Evolutionary conservation across 2,888 invertebrate genomes (phyloP), one percentile per base, ranked within the genome.

Genomic region (Sesamia inferens): DNA sequence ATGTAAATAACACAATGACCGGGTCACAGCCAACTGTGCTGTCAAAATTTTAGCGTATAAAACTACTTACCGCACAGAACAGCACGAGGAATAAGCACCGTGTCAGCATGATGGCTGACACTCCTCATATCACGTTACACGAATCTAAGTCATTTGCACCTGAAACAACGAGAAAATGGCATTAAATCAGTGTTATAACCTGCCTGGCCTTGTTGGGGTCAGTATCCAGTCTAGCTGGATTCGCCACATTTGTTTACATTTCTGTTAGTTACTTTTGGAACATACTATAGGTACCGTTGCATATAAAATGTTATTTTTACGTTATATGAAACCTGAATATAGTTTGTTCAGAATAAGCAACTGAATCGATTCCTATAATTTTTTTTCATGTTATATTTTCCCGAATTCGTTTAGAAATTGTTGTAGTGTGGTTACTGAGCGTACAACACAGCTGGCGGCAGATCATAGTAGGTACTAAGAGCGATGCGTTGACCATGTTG

Each of bases 51-150:
- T 51, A 19, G 8, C 8, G 51, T 19, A 47, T 4, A 48, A 47
- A 19, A 65, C 10, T 44, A 93, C 95, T 94, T 74, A 95, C 95
- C 89, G 89, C 90, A 75, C 91, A 88, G 58, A 94, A 81, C 68
- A 93, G 83, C 55, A 89, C 86, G 65, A 93, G 83, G 16, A 92
- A 78, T 74, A 93, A 72, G 70, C 88, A 84, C 79, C 90, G 84
- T 76, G 81, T 83, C 87, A 91, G 91, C 95, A 95, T 95, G 54
- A 82, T 91, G 92, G 92, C 91, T 75, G 62, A 68, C 24, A 54
- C 61, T 71, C 84, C 75, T 80, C 85, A 81, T 88, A 76, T 88
- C 86, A 85, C 94, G 93, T 93, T 87, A 85, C 91, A 91, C 73
- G 81, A 69, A 67, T 75, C 89, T 90, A 93, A 83, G 89, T 89